Conservation (phyloP, 2,888 invertebrate species). For the Nematopogon swammerdamellus region DNA sequence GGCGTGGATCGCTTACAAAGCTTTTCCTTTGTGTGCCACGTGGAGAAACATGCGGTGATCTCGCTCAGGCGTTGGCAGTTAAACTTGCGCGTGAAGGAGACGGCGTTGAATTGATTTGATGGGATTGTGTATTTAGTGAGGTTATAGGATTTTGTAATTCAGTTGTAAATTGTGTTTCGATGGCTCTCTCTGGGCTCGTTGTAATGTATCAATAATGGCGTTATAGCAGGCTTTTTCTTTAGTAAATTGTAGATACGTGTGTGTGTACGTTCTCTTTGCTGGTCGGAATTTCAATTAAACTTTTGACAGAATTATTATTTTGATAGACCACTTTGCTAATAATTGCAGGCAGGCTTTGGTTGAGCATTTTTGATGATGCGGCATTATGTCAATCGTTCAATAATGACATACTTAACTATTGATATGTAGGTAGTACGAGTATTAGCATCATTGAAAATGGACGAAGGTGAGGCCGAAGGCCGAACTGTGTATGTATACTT, state of each 20-base stretch:
- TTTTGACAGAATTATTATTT: slow-evolving; percentile 55
- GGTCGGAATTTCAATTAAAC: slow-evolving; percentile 45
- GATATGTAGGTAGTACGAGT: too few relatives aligned
- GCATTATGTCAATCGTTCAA: too few relatives aligned
- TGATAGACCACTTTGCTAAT: too few relatives aligned
- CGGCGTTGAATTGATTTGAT: slow-evolving; percentile 43
- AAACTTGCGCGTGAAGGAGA: too few relatives aligned
- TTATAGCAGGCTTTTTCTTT: slow-evolving; percentile 16
- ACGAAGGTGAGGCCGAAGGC: too few relatives aligned
- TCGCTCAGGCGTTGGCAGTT: too few relatives aligned
- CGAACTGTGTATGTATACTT: too few relatives aligned
- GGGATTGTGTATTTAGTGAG: slow-evolving; percentile 49
- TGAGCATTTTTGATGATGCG: too few relatives aligned
- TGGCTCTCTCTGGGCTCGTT: slow-evolving; percentile 40
- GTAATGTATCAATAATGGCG: slow-evolving; percentile 52
- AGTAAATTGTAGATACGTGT: background rate
- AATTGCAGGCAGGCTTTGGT: too few relatives aligned
- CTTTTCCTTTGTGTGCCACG: slow-evolving; percentile 26
- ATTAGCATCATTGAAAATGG: too few relatives aligned
- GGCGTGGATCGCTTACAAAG: slow-evolving; percentile 29
- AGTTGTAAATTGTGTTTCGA: slow-evolving; percentile 43
- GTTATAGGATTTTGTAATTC: slow-evolving; percentile 50
- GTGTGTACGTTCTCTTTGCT: slow-evolving; percentile 11
- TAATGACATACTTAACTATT: too few relatives aligned
- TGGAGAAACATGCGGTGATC: slow-evolving; percentile 6